Conservation (phyloP, 2,797 vertebrate genomes). For the Acanthopagrus latus region DNA sequence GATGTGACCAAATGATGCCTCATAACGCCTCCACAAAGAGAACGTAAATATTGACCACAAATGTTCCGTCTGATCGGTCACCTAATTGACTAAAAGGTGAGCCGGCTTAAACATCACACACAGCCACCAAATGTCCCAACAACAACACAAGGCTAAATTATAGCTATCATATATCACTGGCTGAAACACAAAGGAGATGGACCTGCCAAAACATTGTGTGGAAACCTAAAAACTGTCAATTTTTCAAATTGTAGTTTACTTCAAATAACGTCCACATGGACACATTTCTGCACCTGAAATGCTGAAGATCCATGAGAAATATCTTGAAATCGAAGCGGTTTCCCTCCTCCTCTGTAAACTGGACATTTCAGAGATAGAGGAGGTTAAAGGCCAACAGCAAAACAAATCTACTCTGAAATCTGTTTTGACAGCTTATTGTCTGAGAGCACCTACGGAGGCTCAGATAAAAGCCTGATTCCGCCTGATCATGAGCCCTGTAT, state of each 20-base stretch:
- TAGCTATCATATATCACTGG: not conserved
- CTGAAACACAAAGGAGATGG: not conserved
- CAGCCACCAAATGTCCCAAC: not conserved
- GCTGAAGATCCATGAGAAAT: not conserved
- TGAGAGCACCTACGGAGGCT: slow-evolving; percentile 30
- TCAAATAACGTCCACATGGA: not conserved
- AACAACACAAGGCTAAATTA: not conserved
- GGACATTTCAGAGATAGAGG: slow-evolving; percentile 29
- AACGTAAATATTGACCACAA: slow-evolving; percentile 50
- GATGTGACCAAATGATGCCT: slow-evolving; percentile 25
- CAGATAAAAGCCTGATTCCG: slow-evolving; percentile 50
- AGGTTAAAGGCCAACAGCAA: slow-evolving; percentile 33
- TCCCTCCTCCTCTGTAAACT: slow-evolving; percentile 25
- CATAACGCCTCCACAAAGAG: slow-evolving; percentile 9
- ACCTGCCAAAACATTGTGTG: not conserved
- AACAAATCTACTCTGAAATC: slow-evolving; percentile 63
- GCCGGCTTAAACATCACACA: slow-evolving; percentile 22
- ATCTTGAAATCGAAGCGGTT: slow-evolving; percentile 31
- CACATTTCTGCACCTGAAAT: not conserved
- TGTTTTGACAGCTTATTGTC: slow-evolving; percentile 58
- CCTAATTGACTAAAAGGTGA: slow-evolving; percentile 38
- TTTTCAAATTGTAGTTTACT: slow-evolving; percentile 6
- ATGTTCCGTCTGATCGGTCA: slow-evolving; percentile 28
- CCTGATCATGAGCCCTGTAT: slow-evolving; percentile 27
- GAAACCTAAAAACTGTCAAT: not conserved